Base-by-base conservation (phyloP, 2,888 invertebrate genomes). In the Ophonus ardosiacus region DNA sequence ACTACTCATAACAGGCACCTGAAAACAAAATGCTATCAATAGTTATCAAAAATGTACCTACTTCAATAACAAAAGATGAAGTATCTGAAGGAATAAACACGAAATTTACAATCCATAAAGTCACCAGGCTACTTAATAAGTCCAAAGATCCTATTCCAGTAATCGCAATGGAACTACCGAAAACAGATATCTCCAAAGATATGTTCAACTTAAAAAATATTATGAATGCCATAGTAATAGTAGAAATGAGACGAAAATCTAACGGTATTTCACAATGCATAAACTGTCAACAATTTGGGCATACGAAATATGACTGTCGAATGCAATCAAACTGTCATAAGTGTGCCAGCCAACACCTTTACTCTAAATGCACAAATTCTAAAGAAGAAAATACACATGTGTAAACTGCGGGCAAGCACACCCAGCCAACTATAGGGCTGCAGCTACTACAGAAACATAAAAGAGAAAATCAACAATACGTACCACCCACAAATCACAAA, bases 41-140 rank as follows among this genome's bases (percentile, higher is more conserved):
- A 56, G 31, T 79, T 56, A 79, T 79, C 18, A 79, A 79, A 79
- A 79, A 57, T 24, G 24, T 79, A 0, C 79, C 79, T 5, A 43
- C 51, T 13, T 78, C 51, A 51, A 17, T 78, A 4, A 6, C 56
- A 38, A 13, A 18, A 51, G 56, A 78, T 13, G 78, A 76, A 15
- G 43, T 76, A 43, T n/a, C 1, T 4, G 18, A n/a, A 7, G 76
- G 40, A n/a, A 10, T 76, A 13, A 15, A 17, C 10, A 7, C n/a
- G 40, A 8, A 76, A 40, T 51, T 43, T 7, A 24, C 38, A 43
- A 43, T 76, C n/a, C 7, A 43, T 5, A 76, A 40, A 76, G 51
- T 76, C 7, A 43, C 43, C 15, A 38, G 78, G 51, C 17, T 78
- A 78, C 56, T 56, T 51, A 56, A 78, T 7, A 43, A 78, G n/a